Conservation (phyloP, 2,113 vertebrate genomes). For the Zosterops borbonicus region DNA sequence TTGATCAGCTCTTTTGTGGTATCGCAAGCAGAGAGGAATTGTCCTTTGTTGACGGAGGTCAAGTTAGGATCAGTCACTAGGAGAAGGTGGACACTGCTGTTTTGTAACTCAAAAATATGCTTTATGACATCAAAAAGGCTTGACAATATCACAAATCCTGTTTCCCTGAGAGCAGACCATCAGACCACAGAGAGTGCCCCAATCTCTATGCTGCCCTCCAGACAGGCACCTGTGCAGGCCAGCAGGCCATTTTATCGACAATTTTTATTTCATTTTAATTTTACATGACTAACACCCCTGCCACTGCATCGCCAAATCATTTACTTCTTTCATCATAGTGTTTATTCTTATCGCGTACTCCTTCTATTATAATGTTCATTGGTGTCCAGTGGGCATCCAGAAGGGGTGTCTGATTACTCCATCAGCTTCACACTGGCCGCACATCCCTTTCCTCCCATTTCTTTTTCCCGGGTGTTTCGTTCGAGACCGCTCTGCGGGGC, state of each 20-base stretch:
- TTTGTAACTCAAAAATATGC: not conserved
- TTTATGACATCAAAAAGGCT: not conserved
- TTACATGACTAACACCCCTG: not conserved
- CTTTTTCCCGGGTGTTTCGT: accelerated
- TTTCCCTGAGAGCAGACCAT: not conserved
- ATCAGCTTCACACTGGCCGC: accelerated
- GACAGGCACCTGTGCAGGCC: accelerated
- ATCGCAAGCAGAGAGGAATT: too few species aligned
- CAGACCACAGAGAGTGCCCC: accelerated
- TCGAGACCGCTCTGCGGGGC: accelerated
- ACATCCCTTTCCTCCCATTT: accelerated
- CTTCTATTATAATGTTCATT: not conserved
- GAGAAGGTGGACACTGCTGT: not conserved
- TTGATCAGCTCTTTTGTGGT: not conserved
- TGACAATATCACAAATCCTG: not conserved
- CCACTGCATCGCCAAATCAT: not conserved
- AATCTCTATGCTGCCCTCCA: too few species aligned
- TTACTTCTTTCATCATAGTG: not conserved
- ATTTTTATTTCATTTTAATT: not conserved
- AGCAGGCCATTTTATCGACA: not conserved
- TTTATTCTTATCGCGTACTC: not conserved
- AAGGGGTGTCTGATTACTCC: not conserved
- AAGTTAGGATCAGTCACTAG: not conserved
- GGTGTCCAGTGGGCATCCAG: not conserved
- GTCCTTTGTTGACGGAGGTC: too few species aligned